phyloP scores from a whole-genome alignment of 2,113 vertebrate species.

The Macrotis lagotis region DNA sequence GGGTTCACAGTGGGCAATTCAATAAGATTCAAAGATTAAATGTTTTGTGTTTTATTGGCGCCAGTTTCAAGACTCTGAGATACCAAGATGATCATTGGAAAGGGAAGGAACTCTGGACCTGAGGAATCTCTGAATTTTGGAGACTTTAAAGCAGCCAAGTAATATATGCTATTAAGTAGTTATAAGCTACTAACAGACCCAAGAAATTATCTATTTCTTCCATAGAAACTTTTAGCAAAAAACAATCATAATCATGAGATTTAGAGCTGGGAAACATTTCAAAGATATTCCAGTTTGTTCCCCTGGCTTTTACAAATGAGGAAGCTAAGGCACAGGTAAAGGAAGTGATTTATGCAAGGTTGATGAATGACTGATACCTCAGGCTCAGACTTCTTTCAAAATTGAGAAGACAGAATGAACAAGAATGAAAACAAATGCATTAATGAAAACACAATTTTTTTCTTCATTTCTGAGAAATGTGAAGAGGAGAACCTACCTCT shows the following conservation, averaged over 20 bases:
- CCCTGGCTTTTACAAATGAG: neutral
- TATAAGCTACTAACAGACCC: neutral
- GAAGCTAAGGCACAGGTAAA: neutral
- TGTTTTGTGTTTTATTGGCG: neutral
- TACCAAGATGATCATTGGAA: neutral
- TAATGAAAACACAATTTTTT: slow-evolving; percentile 31
- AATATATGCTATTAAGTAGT: neutral
- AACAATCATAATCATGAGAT: neutral
- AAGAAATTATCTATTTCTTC: neutral
- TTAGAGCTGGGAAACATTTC: neutral
- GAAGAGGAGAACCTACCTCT: slow-evolving; percentile 60
- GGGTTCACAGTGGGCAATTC: neutral
- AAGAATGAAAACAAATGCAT: slow-evolving; percentile 9
- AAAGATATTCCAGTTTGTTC: neutral
- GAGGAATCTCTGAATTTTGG: neutral
- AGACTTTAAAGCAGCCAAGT: neutral
- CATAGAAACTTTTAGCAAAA: neutral
- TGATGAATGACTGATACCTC: neutral
- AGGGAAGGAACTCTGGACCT: neutral
- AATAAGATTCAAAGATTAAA: neutral
- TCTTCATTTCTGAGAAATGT: slow-evolving; percentile 57
- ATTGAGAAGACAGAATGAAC: slow-evolving; percentile 1
- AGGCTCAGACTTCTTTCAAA: neutral
- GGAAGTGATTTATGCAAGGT: neutral
- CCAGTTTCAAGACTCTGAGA: slow-evolving; percentile 7